Conservation (phyloP, 2,113 vertebrate species). For the Petrocephalus microphthalmus region DNA sequence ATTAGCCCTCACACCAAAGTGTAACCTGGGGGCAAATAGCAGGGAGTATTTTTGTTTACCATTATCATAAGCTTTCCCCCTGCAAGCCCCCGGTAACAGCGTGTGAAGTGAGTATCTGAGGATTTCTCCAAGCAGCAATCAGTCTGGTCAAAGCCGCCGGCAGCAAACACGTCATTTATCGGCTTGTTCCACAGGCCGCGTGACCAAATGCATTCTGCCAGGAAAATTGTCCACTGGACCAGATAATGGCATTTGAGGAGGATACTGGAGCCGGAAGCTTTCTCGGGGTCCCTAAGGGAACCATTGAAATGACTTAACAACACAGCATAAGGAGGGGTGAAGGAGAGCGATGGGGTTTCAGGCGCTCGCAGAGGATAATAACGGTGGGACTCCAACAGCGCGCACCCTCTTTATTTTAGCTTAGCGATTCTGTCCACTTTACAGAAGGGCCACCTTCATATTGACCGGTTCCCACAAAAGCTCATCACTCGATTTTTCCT, state of each 20-base stretch:
- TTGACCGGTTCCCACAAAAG: not conserved
- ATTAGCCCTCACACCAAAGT: not conserved
- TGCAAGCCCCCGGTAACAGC: not conserved
- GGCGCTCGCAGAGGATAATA: not conserved
- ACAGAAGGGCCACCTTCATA: not conserved
- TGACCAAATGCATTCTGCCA: not conserved
- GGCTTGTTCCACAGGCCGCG: not conserved
- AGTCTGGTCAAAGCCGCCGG: not conserved
- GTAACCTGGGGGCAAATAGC: not conserved
- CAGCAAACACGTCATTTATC: not conserved
- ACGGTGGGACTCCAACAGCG: constrained; percentile 37
- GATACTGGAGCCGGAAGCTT: not conserved
- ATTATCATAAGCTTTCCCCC: not conserved
- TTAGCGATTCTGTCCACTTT: constrained; percentile 12
- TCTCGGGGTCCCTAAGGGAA: not conserved
- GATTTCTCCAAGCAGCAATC: not conserved
- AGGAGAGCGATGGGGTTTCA: not conserved
- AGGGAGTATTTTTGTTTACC: not conserved
- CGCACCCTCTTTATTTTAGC: constrained; percentile 52
- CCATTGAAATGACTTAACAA: not conserved
- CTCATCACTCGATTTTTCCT: not conserved
- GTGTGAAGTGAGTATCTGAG: not conserved
- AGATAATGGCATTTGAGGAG: not conserved
- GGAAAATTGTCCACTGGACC: not conserved
- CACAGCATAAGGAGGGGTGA: not conserved